These are phyloP conservation scores for Megaceryle alcyon DNA, from an alignment of 2,797 vertebrate species.

Conservation along the genomic window DNA sequence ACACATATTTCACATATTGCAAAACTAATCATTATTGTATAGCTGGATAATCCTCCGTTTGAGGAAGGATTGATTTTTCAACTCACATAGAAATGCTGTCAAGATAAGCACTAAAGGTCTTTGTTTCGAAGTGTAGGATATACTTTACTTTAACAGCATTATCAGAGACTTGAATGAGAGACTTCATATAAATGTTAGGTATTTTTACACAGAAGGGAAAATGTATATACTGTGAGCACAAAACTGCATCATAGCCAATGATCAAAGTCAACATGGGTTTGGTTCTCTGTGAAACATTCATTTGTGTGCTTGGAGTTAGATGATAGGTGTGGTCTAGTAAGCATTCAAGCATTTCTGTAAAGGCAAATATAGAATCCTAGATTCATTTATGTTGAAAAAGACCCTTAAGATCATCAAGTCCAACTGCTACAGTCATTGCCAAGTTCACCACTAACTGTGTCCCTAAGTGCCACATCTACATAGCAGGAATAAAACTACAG, in stretches of 20 bases:
- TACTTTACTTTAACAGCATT: background rate
- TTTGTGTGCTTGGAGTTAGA: background rate
- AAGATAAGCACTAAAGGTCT: background rate
- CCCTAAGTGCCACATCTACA: background rate
- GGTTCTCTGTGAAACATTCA: background rate
- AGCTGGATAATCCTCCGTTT: constrained; percentile 6
- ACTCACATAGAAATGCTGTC: background rate
- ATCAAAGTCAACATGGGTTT: background rate
- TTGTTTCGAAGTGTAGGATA: background rate
- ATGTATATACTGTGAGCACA: background rate
- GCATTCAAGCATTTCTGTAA: background rate
- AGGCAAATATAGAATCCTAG: background rate
- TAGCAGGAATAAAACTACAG: background rate
- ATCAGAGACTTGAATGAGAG: background rate
- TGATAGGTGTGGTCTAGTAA: background rate
- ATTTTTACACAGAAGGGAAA: background rate
- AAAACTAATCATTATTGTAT: constrained; percentile 1
- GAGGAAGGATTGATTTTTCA: constrained; percentile 35
- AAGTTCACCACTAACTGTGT: background rate
- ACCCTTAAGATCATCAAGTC: background rate
- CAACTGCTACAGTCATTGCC: fast-evolving
- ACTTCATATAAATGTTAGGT: background rate
- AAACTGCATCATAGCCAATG: background rate
- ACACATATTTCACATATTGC: background rate
- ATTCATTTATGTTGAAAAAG: background rate